Evolutionary conservation across 2,113 vertebrate genomes (phyloP), one percentile per base, ranked within the genome.

Genomic region (Tyrannus savana): DNA sequence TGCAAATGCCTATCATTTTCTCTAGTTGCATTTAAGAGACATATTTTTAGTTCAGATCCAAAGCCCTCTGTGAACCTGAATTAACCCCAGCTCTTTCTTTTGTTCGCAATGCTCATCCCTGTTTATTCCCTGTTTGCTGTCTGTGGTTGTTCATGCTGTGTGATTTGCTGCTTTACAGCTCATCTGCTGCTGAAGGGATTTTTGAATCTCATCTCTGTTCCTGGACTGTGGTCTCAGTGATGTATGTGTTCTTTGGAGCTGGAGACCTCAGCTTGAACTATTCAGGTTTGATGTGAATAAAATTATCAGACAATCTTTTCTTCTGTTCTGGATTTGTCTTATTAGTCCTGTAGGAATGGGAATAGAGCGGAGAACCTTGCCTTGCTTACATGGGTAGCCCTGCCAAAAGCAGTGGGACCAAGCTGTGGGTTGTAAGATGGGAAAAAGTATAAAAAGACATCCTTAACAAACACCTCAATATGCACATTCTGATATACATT

Each of bases 1-100:
- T 96, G 83, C 96, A 97, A 97, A 97, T 95, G 93, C 95, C 90
- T 95, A 92, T 96, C 96, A 97, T 98, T 98, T 96, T 97, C 97
- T 97, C 94, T 91, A 92, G 95, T 86, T 96, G 90, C 93, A 92
- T 97, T 97, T 97, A 97, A 95, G 82, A 94, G 95, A 89, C 94
- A 95, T 97, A 97, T 97, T 97, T 98, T 97, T 97, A 98, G 89
- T 77, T 94, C 95, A 87, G 85, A 93, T 94, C 50, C 85, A 96
- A 96, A 96, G 60, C 60, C 59, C 62, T 74, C 67, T 60, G 44
- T 96, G 84, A 95, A 97, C 95, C 81, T 92, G 77, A 97, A 84
- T 96, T 97, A 98, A 97, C 77, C 91, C 92, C 91, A 89, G 47
- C 33, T 96, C 90, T 37, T 33, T 87, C 84, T 94, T 87, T 87